Evolutionary conservation across 2,888 invertebrate species (phyloP).

Genomic region (Tethea ocularis): DNA sequence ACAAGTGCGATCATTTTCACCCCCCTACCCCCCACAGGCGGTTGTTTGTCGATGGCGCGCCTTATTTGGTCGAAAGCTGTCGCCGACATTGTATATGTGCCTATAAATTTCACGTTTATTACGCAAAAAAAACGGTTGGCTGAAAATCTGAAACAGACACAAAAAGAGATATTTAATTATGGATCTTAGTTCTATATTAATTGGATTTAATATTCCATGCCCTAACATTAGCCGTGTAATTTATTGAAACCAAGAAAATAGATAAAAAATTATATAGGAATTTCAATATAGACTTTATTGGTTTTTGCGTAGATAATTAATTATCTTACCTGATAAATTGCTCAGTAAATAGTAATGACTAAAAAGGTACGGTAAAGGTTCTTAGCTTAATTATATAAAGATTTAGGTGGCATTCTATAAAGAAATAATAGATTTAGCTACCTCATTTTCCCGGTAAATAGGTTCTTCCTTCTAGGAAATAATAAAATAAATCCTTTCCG

Average conservation of each 20-base stretch:
- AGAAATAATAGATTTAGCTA: neutral
- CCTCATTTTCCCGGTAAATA: neutral
- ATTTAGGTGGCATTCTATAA: neutral
- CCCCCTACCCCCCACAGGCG: slow-evolving; percentile 36
- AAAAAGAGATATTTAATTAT: neutral
- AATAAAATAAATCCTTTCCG: neutral
- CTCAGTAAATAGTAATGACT: too few species aligned
- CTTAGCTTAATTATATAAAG: neutral
- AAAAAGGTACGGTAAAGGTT: too few species aligned
- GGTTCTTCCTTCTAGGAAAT: neutral
- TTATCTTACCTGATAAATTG: too few species aligned
- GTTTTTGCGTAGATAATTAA: too few species aligned
- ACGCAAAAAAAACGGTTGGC: neutral
- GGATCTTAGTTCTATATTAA: neutral
- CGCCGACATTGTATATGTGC: slow-evolving; percentile 21
- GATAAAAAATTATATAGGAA: too few species aligned
- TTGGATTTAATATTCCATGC: neutral
- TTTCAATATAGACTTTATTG: too few species aligned
- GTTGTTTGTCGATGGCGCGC: slow-evolving; percentile 34
- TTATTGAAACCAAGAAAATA: too few species aligned
- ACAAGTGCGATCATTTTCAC: slow-evolving; percentile 44
- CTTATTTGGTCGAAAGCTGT: slow-evolving; percentile 30
- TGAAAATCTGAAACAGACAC: neutral
- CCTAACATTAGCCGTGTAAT: too few species aligned
- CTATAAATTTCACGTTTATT: slow-evolving; percentile 9